Base-by-base conservation (phyloP, 2,113 vertebrate species). In the Coptodon rendalli region DNA sequence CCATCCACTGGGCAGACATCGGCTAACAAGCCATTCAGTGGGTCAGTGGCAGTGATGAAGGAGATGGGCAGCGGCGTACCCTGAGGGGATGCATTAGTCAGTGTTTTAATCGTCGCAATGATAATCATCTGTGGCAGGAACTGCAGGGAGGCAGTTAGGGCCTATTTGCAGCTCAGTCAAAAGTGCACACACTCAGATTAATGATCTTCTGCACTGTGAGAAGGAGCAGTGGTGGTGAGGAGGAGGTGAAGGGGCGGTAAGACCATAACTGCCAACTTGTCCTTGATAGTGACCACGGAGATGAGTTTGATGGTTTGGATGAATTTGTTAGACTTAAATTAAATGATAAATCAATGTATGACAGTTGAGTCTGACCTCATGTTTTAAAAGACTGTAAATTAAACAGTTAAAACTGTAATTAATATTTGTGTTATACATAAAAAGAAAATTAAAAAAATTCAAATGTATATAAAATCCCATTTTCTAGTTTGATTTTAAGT, bases 81-180 rank as follows among this genome's bases (percentile, higher is more conserved):
- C 91, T 38, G 71, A 86, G 94, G 90, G 82, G 27, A 22, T 43
- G 54, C 56, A 88, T 96, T 95, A 94, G 89, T 96, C 94, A 94
- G 73, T 66, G 86, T 71, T 90, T 89, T 93, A 94, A 95, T 95
- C 56, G 83, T 89, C 61, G 56, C 86, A 87, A 29, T 71, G 85
- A 92, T 94, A 94, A 96, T 94, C 91, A 91, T 93, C 84, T 90
- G 94, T 92, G 93, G 94, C 87, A 92, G 90, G 40, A 93, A 91
- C 88, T 93, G 92, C 91, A 87, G 91, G 89, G 89, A 92, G 92
- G 88, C 92, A 86, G 87, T 93, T 92, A 90, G 88, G 89, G 90
- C 89, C 91, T 92, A 94, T 94, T 94, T 95, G 93, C 89, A 93
- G 93, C 85, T 90, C 90, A 89, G 86, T 85, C 83, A 84, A 84